Conservation (phyloP, 1,140 invertebrate species). For the Bombus affinis region DNA sequence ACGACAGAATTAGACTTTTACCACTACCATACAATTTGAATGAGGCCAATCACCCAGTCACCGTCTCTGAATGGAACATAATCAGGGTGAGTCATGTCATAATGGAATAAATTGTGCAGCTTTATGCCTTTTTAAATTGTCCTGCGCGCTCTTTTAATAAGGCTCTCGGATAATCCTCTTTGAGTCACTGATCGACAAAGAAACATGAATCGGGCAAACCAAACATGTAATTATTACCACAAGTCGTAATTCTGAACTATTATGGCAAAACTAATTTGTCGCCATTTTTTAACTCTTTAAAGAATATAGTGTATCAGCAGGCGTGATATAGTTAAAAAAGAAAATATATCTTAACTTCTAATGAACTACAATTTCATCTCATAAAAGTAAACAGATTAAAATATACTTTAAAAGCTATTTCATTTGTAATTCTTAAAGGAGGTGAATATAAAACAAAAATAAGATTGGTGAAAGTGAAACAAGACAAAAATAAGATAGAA, state of each 20-base stretch:
- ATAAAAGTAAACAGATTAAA: background rate
- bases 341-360: background rate
- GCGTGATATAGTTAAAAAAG: too few species aligned
- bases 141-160: conserved; percentile 30
- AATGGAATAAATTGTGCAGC: conserved; percentile 48
- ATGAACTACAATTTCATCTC: background rate
- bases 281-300: background rate
- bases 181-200: background rate
- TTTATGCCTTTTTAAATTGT: conserved; percentile 49
- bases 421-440: background rate
- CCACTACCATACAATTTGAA: conserved; percentile 46
- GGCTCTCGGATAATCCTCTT: conserved; percentile 12
- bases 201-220: background rate
- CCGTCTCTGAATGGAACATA: conserved; percentile 48
- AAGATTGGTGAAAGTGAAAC: background rate
- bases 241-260: background rate
- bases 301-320: too few species aligned
- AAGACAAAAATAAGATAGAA: background rate
- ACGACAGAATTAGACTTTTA: conserved; percentile 40
- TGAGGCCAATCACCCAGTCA: conserved; percentile 51
- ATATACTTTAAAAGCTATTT: background rate
- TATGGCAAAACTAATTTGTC: background rate
- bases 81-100: conserved; percentile 49
- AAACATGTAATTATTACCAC: background rate
- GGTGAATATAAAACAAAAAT: background rate